These are phyloP conservation scores for Sarcophaga carnaria DNA, from an alignment of 2,888 invertebrate genomes.

Conservation along the genomic window DNA sequence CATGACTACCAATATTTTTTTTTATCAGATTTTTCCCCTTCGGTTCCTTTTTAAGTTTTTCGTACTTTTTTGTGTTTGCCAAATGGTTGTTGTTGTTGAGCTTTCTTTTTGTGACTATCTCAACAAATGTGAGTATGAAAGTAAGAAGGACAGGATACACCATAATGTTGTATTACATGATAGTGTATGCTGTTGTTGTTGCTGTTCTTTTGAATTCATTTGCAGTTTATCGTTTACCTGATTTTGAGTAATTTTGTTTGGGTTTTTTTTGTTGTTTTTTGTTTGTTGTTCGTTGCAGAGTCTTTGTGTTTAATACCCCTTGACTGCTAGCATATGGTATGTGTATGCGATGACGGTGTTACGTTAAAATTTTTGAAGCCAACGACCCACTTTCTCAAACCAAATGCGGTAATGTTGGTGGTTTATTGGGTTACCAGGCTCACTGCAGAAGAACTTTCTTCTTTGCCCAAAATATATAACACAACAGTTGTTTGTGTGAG, in stretches of 20 bases:
- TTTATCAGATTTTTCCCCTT: slow-evolving; percentile 19
- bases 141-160: too few relatives aligned
- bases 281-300: too few relatives aligned
- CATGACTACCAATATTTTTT: slow-evolving; percentile 3
- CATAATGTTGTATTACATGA: too few relatives aligned
- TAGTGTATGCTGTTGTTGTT: neutral
- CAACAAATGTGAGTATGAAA: too few relatives aligned
- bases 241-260: too few relatives aligned
- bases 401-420: slow-evolving; percentile 68
- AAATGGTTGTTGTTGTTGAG: neutral
- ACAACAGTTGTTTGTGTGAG: too few relatives aligned
- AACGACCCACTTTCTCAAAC: slow-evolving; percentile 69
- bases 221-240: neutral
- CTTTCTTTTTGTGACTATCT: too few relatives aligned
- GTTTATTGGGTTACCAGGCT: slow-evolving; percentile 69
- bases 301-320: slow-evolving; percentile 52
- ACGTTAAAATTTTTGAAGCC: slow-evolving; percentile 60
- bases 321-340: slow-evolving; percentile 49
- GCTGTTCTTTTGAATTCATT: neutral
- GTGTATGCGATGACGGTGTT: slow-evolving; percentile 12
- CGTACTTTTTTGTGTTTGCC: neutral
- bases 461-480: neutral
- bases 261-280: too few relatives aligned
- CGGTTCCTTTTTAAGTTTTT: slow-evolving; percentile 30
- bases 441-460: slow-evolving; percentile 68